Percentiles rank a stretch among this genome's conserved stretches.
These are phyloP conservation scores for Ridgeia piscesae DNA, from an alignment of 1,140 invertebrate species.

Conservation along the genomic window DNA sequence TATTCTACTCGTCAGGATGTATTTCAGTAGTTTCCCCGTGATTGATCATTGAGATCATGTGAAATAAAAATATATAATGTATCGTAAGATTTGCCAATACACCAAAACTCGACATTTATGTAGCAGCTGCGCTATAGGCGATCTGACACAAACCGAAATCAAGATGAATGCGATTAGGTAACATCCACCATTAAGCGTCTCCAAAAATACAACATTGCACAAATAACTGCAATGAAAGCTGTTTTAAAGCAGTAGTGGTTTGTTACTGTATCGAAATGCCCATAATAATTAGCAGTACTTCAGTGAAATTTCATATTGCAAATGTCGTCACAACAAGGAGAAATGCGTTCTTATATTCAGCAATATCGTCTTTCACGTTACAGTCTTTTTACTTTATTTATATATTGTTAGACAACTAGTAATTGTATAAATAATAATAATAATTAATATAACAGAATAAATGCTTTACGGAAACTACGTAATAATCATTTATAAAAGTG, in stretches of 20 bases:
- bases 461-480: background rate
- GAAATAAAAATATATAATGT: no score
- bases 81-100: background rate
- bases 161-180: background rate
- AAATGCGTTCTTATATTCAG: background rate
- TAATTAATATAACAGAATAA: background rate
- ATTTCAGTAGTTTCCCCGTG: background rate
- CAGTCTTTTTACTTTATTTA: background rate
- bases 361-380: background rate
- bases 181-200: background rate
- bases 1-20: background rate
- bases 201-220: background rate
- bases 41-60: background rate
- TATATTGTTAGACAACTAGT: no score
- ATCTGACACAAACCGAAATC: background rate
- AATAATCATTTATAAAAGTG: background rate
- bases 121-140: background rate
- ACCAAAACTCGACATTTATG: background rate
- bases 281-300: background rate
- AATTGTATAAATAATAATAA: background rate
- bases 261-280: no score
- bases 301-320: background rate
- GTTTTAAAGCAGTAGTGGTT: background rate
- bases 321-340: background rate
- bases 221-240: background rate